These are phyloP conservation scores for Palythoa heliodiscus DNA, from an alignment of 92 coral and sea anemone species.

Conservation along the genomic window DNA sequence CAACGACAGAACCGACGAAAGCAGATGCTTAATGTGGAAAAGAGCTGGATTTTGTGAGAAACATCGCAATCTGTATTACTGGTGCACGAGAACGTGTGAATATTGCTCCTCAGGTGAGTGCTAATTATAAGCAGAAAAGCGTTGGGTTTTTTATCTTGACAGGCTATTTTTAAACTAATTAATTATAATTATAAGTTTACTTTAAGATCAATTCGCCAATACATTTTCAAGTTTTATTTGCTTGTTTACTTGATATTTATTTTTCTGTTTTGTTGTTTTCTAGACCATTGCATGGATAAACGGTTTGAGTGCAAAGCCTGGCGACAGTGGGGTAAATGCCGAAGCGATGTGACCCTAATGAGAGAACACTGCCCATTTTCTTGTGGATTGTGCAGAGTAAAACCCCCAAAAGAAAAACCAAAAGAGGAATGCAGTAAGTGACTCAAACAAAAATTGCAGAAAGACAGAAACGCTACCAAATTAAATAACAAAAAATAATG, in stretches of 20 bases:
- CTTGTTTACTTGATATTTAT: neutral
- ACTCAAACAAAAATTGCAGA: no score
- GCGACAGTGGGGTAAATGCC: conserved; percentile 65
- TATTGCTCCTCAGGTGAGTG: conserved; percentile 71
- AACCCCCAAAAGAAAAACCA: conserved; percentile 44
- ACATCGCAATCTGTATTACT: conserved; percentile 64
- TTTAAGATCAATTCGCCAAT: neutral
- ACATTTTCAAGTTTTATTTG: neutral
- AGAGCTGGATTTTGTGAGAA: conserved; percentile 61
- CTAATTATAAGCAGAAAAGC: neutral
- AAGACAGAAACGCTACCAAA: no score
- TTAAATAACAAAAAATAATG: neutral
- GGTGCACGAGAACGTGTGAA: conserved; percentile 75
- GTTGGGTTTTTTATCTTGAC: neutral
- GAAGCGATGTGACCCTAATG: conserved; percentile 43
- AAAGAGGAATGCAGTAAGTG: conserved; percentile 18
- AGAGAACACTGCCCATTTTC: conserved; percentile 58
- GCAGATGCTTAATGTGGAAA: conserved; percentile 54
- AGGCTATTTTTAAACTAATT: neutral
- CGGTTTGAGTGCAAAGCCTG: conserved; percentile 60
- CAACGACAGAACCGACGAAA: conserved; percentile 33
- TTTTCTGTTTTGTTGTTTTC: neutral
- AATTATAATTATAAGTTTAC: neutral
- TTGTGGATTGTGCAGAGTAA: conserved; percentile 60
- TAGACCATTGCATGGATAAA: conserved; percentile 72